These are phyloP conservation scores for Cecropterus lyciades DNA, from an alignment of 1,140 invertebrate genomes.

Conservation along the genomic window DNA sequence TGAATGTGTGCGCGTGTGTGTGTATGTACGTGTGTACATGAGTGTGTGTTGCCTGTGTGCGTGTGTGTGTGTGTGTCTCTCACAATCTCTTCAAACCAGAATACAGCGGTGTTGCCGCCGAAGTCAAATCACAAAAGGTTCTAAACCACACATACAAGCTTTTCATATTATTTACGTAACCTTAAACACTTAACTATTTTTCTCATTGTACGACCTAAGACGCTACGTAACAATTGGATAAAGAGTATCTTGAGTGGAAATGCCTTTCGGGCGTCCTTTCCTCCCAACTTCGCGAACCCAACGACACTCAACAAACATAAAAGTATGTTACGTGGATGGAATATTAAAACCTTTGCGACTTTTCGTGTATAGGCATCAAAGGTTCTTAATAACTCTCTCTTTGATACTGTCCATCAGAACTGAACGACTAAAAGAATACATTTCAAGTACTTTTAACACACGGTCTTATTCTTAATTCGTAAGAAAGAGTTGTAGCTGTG, in stretches of 20 bases:
- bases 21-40: too few relatives aligned
- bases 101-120: too few relatives aligned
- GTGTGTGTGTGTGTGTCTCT: too few relatives aligned
- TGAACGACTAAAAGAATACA: slow-evolving; percentile 50
- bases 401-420: slow-evolving; percentile 51
- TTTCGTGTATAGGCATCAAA: slow-evolving; percentile 57
- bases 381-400: slow-evolving; percentile 57
- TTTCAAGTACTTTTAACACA: slow-evolving; percentile 8
- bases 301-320: slow-evolving; percentile 60
- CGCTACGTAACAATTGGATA: slow-evolving; percentile 60
- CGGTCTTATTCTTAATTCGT: too few relatives aligned
- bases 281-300: slow-evolving; percentile 52
- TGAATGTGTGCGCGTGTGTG: too few relatives aligned
- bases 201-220: slow-evolving; percentile 15
- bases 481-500: background rate
- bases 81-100: too few relatives aligned
- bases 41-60: too few relatives aligned
- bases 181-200: slow-evolving; percentile 7
- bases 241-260: slow-evolving; percentile 59
- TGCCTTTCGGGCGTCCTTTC: slow-evolving; percentile 54
- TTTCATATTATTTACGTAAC: background rate
- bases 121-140: too few relatives aligned
- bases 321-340: slow-evolving; percentile 60
- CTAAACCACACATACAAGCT: too few relatives aligned
- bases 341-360: slow-evolving; percentile 63